Conservation (phyloP, 1,140 invertebrate genomes). For the Drosophila paulistorum region DNA sequence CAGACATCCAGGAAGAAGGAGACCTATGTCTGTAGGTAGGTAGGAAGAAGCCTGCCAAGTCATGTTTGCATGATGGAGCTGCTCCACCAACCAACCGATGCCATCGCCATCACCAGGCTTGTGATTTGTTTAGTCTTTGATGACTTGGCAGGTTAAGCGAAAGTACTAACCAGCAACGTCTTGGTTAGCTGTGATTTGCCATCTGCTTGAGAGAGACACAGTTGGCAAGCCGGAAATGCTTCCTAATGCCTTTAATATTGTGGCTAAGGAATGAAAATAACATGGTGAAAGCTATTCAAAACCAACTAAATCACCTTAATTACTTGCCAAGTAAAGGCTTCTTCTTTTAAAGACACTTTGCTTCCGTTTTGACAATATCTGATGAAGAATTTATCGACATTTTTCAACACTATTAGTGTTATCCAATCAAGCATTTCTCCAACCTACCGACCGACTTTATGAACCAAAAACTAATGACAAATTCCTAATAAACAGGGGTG, state of each 20-base stretch:
- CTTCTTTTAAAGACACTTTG: no score
- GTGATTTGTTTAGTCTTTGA: constrained; percentile 50
- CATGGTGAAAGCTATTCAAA: background rate
- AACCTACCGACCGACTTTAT: no score
- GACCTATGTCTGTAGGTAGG: no score
- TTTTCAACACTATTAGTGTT: no score
- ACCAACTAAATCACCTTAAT: no score
- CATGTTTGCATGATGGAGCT: constrained; percentile 78
- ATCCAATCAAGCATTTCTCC: no score
- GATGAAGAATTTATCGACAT: no score
- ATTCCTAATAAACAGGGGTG: no score
- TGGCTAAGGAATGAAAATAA: background rate
- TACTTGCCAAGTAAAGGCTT: no score
- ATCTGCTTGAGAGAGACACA: background rate
- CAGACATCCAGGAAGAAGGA: background rate
- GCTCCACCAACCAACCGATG: constrained; percentile 20
- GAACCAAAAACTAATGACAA: no score
- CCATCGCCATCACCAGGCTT: background rate
- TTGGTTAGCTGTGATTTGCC: constrained; percentile 4
- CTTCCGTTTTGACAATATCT: no score
- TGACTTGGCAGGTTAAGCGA: constrained; percentile 46
- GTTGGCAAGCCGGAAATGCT: constrained; percentile 50
- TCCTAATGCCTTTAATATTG: constrained; percentile 32
- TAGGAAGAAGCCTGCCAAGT: constrained; percentile 55
- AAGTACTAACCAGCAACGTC: background rate